Evolutionary conservation across 2,113 vertebrate species (phyloP).

Genomic region (Cervus canadensis): DNA sequence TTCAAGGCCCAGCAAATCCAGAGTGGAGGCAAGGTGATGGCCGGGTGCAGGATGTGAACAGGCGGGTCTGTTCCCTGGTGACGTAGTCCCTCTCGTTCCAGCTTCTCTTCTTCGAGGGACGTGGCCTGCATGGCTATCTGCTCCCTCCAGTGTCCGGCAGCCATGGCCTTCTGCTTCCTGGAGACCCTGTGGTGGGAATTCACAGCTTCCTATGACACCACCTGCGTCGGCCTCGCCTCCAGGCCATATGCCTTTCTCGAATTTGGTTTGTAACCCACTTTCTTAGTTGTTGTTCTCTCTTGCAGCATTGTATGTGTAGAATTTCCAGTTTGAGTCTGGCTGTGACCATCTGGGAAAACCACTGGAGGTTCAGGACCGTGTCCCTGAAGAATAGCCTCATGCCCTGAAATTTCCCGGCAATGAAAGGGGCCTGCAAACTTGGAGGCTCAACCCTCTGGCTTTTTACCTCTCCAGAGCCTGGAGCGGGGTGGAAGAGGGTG

Average conservation of each 20-base stretch:
- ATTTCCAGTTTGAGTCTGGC: background rate
- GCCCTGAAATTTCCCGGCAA: background rate
- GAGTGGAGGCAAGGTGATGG: background rate
- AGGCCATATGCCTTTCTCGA: conserved; percentile 95
- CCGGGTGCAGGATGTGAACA: background rate
- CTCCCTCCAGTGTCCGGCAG: conserved; percentile 84
- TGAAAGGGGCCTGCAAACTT: background rate
- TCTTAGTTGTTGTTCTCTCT: background rate
- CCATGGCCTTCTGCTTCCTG: conserved; percentile 95
- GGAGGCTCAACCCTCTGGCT: too few species aligned
- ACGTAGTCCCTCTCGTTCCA: conserved; percentile 71
- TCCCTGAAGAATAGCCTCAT: background rate
- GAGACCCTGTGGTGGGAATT: conserved; percentile 95
- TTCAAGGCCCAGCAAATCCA: background rate
- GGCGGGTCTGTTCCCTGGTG: background rate
- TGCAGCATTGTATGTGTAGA: accelerated
- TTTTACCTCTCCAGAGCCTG: background rate
- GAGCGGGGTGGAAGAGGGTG: background rate
- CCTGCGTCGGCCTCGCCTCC: conserved; percentile 86
- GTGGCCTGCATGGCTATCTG: conserved; percentile 94
- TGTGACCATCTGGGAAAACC: background rate
- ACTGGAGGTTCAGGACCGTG: accelerated
- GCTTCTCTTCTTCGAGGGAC: conserved; percentile 88
- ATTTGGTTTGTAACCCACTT: conserved; percentile 88
- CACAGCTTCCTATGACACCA: conserved; percentile 85